Conservation (phyloP, 2,797 vertebrate genomes). For the Synaphobranchus kaupii region DNA sequence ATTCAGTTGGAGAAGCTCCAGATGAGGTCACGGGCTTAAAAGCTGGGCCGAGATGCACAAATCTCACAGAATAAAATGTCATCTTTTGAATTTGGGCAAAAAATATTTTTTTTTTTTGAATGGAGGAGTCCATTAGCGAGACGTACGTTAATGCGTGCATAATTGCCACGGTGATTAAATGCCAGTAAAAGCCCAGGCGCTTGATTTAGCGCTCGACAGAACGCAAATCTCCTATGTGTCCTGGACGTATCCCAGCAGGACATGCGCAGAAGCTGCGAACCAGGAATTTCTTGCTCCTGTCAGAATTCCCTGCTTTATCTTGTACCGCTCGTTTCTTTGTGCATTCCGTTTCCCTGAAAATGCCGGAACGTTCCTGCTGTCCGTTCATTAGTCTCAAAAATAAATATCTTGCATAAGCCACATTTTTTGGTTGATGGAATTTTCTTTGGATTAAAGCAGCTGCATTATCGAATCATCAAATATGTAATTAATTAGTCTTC, state of each 20-base stretch:
- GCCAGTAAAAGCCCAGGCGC: constrained; percentile 58
- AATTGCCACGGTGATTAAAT: constrained; percentile 65
- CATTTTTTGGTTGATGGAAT: neutral
- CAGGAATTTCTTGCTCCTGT: neutral
- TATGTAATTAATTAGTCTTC: neutral
- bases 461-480: neutral
- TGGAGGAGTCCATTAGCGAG: constrained; percentile 64
- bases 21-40: constrained; percentile 46
- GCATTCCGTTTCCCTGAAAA: neutral
- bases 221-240: neutral
- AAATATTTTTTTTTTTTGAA: constrained; percentile 60
- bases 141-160: constrained; percentile 64
- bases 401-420: neutral
- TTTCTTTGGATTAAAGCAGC: neutral
- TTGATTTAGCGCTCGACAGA: constrained; percentile 57
- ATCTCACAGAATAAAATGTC: constrained; percentile 44
- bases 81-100: constrained; percentile 49
- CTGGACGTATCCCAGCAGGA: neutral
- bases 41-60: constrained; percentile 42
- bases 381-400: neutral
- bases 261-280: neutral
- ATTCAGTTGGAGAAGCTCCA: constrained; percentile 54
- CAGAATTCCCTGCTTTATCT: neutral
- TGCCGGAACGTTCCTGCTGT: neutral
- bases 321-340: neutral